Percentiles rank a stretch among this genome's conserved stretches.
These are phyloP conservation scores for Cerastoderma edule DNA, from an alignment of 2,888 invertebrate species.

Conservation along the genomic window DNA sequence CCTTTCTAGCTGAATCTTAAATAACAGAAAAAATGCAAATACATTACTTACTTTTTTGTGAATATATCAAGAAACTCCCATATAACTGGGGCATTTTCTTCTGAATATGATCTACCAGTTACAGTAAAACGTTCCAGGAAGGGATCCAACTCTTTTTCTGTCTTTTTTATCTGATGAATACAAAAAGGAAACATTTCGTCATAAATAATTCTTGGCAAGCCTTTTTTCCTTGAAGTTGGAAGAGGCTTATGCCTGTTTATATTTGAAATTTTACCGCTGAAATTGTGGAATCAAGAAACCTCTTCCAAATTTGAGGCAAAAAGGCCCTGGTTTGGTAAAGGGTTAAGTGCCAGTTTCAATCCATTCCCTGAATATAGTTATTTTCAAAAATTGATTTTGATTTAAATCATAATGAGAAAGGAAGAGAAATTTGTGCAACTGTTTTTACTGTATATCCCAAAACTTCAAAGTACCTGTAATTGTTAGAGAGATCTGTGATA, in stretches of 20 bases:
- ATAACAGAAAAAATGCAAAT: too few relatives aligned
- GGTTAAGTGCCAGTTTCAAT: neutral
- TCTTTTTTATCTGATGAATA: conserved; percentile 24
- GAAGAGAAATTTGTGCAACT: too few relatives aligned
- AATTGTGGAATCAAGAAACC: neutral
- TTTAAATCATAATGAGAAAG: too few relatives aligned
- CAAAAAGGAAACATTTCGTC: neutral
- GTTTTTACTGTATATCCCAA: too few relatives aligned
- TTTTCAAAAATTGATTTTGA: too few relatives aligned
- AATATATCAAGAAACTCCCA: conserved; percentile 55
- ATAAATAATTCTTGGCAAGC: neutral
- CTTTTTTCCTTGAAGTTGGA: neutral
- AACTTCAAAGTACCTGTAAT: too few relatives aligned
- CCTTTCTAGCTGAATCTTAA: neutral
- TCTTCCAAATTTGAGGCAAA: neutral
- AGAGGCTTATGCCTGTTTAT: neutral
- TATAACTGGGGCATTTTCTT: conserved; percentile 45
- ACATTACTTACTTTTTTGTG: conserved; percentile 57
- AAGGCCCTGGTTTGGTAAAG: neutral
- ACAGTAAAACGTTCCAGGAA: conserved; percentile 68
- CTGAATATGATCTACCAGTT: conserved; percentile 53
- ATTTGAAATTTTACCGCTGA: neutral
- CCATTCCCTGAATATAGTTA: too few relatives aligned
- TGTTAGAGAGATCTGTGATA: too few relatives aligned
- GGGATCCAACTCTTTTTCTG: conserved; percentile 49